phyloP scores from a whole-genome alignment of 53 echinoderm and acorn worm genomes.

The Arbacia lixula region DNA sequence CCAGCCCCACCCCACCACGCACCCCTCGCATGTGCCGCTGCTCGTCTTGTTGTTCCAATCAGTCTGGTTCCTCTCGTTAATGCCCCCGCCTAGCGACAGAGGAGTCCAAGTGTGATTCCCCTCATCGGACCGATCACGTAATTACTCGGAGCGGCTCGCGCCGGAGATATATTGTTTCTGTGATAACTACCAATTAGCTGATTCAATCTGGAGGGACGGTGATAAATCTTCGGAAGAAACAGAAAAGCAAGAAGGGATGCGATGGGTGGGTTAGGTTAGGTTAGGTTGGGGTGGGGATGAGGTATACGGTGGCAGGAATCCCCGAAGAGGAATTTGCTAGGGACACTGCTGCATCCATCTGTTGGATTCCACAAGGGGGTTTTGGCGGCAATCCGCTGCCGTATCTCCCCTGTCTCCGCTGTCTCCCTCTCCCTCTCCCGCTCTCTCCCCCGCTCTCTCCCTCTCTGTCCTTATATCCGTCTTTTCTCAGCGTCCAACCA shows the following conservation, averaged over 20 bases:
- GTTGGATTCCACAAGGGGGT: slow-evolving; percentile 38
- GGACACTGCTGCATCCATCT: slow-evolving; percentile 15
- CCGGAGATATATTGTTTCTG: slow-evolving; percentile 61
- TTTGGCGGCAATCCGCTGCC: neutral
- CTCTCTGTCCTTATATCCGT: no score
- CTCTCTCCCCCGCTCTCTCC: no score
- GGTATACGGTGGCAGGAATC: neutral
- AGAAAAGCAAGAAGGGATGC: neutral
- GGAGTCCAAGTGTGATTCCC: slow-evolving; percentile 37
- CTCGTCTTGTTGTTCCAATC: no score
- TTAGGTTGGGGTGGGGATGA: neutral
- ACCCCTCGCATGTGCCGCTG: no score
- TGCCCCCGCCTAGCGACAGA: no score
- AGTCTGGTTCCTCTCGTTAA: no score
- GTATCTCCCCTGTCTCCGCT: no score
- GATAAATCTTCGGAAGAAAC: slow-evolving; percentile 22
- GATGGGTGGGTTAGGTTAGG: neutral
- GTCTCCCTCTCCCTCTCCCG: no score
- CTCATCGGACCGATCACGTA: slow-evolving; percentile 29
- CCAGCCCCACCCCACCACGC: no score
- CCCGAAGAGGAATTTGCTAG: neutral
- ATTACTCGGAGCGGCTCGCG: no score
- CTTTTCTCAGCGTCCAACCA: no score
- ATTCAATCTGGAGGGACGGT: slow-evolving; percentile 35
- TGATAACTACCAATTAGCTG: slow-evolving; percentile 59